These are phyloP conservation scores for Trichomalopsis sarcophagae DNA, from an alignment of 1,140 invertebrate species.

Conservation along the genomic window DNA sequence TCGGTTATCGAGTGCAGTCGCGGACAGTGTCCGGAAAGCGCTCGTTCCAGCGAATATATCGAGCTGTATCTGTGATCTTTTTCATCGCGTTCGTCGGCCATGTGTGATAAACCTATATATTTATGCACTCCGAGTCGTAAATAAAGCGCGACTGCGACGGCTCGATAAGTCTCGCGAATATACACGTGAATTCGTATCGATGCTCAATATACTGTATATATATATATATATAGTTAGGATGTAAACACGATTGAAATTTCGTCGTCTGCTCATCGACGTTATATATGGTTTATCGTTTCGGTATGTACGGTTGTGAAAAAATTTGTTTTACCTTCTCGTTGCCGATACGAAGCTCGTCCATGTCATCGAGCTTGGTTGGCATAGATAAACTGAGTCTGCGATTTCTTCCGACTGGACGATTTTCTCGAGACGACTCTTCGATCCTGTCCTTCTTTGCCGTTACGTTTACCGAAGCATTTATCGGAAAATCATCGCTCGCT, in stretches of 20 bases:
- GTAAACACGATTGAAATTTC: too few species aligned
- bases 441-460: background rate
- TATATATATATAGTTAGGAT: too few species aligned
- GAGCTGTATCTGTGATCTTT: slow-evolving; percentile 53
- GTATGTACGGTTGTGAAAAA: too few species aligned
- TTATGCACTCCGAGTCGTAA: background rate
- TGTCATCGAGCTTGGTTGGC: slow-evolving; percentile 67
- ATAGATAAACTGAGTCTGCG: slow-evolving; percentile 62
- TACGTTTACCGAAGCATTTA: background rate
- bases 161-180: too few species aligned
- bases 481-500: background rate
- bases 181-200: too few species aligned
- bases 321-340: slow-evolving; percentile 61
- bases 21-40: background rate
- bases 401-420: background rate
- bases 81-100: background rate
- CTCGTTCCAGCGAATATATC: slow-evolving; percentile 51
- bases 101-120: too few species aligned
- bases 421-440: background rate
- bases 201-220: too few species aligned
- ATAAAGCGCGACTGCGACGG: too few species aligned
- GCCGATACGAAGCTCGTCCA: slow-evolving; percentile 66
- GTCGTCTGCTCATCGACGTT: too few species aligned
- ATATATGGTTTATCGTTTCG: too few species aligned
- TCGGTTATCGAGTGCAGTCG: slow-evolving; percentile 27